These are phyloP conservation scores for Tinea trinotella DNA, from an alignment of 2,888 invertebrate species.

Conservation along the genomic window DNA sequence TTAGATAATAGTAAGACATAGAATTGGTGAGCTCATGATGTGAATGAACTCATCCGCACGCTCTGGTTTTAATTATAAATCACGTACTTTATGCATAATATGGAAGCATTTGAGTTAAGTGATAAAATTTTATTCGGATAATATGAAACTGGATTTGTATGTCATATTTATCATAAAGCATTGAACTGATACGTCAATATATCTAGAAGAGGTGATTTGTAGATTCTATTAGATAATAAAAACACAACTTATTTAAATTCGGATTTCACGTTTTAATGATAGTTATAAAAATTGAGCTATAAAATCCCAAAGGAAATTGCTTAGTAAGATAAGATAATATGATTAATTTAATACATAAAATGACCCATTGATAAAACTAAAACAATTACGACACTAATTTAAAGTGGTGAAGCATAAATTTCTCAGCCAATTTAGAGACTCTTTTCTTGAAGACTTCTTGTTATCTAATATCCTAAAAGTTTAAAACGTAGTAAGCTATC, in stretches of 20 bases:
- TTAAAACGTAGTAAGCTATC: constrained; percentile 69
- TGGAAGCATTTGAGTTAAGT: constrained; percentile 12
- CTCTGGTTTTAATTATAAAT: background rate
- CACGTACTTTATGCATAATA: background rate
- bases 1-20: background rate
- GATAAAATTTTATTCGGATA: constrained; percentile 17
- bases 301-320: background rate
- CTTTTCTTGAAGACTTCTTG: constrained; percentile 67
- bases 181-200: constrained; percentile 3
- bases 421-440: constrained; percentile 65
- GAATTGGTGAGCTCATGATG: background rate
- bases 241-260: background rate
- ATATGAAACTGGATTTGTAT: constrained; percentile 12
- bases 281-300: background rate
- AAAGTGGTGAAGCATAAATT: constrained; percentile 25
- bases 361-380: background rate
- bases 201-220: background rate
- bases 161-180: constrained; percentile 14
- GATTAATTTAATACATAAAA: background rate
- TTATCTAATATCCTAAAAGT: constrained; percentile 72
- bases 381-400: background rate
- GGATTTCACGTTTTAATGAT: background rate
- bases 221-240: background rate
- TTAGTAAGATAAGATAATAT: background rate
- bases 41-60: background rate